These are phyloP conservation scores for Apocrypta bakeri DNA, from an alignment of 1,140 invertebrate genomes.

Conservation along the genomic window DNA sequence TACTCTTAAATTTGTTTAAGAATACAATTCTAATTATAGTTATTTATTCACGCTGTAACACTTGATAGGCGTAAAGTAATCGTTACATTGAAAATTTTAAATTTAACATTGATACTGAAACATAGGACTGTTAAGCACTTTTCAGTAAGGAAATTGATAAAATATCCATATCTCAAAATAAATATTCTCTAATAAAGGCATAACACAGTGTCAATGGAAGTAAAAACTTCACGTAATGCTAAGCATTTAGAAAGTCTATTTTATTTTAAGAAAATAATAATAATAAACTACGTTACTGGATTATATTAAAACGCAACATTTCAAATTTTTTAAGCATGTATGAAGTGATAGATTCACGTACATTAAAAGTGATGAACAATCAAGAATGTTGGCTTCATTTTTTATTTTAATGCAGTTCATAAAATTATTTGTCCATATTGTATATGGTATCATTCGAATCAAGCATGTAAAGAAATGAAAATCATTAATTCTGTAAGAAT, in stretches of 20 bases:
- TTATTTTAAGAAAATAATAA: not conserved
- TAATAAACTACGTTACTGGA: not conserved
- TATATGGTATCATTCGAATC: slow-evolving; percentile 2
- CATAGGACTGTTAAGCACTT: not conserved
- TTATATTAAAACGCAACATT: not conserved
- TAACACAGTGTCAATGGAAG: no score
- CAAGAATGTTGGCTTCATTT: not conserved
- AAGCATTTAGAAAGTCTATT: not conserved
- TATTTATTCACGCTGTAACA: not conserved
- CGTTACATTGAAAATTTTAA: no score
- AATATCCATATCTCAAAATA: no score
- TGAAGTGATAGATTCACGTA: not conserved
- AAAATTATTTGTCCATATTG: not conserved
- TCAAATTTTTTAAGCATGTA: not conserved
- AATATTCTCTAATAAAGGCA: no score
- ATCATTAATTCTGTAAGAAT: not conserved
- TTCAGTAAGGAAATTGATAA: no score
- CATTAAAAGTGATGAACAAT: not conserved
- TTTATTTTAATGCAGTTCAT: not conserved
- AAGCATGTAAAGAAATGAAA: slow-evolving; percentile 2
- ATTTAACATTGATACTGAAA: not conserved
- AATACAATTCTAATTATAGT: no score
- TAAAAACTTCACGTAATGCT: not conserved
- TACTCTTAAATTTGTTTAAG: no score
- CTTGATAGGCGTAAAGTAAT: no score